Percentiles rank a stretch among this genome's conserved stretches.
Evolutionary conservation across 53 echinoderm and acorn worm species (phyloP).

Genomic region (Apostichopus leukothele): DNA sequence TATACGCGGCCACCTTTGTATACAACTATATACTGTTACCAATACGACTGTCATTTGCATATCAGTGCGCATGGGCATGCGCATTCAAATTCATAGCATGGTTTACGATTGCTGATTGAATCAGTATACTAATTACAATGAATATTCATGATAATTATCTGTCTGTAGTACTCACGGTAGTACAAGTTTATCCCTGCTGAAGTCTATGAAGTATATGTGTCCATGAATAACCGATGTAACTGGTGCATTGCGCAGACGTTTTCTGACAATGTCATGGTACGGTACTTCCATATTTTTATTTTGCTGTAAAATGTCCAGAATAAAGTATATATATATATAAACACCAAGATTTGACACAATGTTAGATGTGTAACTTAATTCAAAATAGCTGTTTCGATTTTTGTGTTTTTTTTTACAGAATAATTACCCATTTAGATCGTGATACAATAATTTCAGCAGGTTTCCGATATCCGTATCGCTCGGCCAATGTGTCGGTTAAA

Average conservation of each 20-base stretch:
- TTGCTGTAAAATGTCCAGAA: neutral
- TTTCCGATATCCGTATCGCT: slow-evolving; percentile 4
- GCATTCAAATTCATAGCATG: no score
- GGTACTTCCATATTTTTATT: slow-evolving; percentile 2
- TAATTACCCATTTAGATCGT: neutral
- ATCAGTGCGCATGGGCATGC: no score
- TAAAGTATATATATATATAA: neutral
- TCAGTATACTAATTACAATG: no score
- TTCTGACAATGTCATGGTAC: slow-evolving; percentile 16
- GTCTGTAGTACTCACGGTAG: slow-evolving; percentile 6
- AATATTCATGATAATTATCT: no score
- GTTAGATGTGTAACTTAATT: neutral
- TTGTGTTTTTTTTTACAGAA: neutral
- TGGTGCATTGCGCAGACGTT: neutral
- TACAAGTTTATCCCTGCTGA: slow-evolving; percentile 18
- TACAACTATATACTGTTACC: no score
- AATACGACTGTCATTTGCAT: no score
- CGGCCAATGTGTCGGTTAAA: neutral
- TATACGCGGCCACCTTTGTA: no score
- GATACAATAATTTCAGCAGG: neutral
- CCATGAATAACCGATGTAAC: slow-evolving; percentile 31
- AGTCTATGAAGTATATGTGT: slow-evolving; percentile 38
- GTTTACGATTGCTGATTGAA: no score
- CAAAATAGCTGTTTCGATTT: no score
- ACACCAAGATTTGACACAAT: no score